These are phyloP conservation scores for Saturnia pavonia DNA, from an alignment of 2,888 invertebrate genomes.

Conservation along the genomic window DNA sequence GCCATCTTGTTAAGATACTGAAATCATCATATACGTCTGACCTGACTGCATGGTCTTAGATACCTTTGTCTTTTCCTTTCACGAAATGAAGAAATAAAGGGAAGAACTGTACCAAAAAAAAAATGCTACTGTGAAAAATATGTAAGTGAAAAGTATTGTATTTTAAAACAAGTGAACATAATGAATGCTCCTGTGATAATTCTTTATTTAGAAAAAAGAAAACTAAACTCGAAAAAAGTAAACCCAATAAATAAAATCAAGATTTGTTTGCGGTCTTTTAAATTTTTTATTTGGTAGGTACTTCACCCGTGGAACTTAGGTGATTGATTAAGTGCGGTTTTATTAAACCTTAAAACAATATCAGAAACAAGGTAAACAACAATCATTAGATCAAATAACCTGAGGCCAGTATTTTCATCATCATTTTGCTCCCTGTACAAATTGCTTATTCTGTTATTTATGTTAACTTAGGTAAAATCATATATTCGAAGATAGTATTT, in stretches of 20 bases:
- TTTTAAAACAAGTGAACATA: too few species aligned
- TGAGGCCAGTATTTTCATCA: slow-evolving; percentile 18
- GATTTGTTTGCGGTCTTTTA: slow-evolving; percentile 10
- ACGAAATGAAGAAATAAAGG: too few species aligned
- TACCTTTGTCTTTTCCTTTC: too few species aligned
- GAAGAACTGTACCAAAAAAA: too few species aligned
- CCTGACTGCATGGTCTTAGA: too few species aligned
- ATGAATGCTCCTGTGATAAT: too few species aligned
- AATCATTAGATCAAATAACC: slow-evolving; percentile 34
- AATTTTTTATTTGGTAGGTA: background rate
- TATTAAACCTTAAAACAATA: slow-evolving; percentile 23
- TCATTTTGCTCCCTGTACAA: slow-evolving; percentile 11
- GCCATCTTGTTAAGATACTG: too few species aligned
- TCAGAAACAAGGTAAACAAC: slow-evolving; percentile 27
- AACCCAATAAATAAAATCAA: background rate
- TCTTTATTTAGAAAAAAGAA: background rate
- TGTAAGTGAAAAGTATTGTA: too few species aligned
- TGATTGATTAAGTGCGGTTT: slow-evolving; percentile 11
- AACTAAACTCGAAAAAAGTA: background rate
- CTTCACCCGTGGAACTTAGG: background rate
- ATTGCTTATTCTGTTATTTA: slow-evolving; percentile 13
- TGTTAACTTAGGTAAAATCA: background rate
- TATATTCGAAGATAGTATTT: background rate
- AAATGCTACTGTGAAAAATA: too few species aligned
- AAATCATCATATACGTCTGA: too few species aligned